Evolutionary conservation across 2,888 invertebrate species (phyloP).

Genomic region (Plagiodera versicolora): DNA sequence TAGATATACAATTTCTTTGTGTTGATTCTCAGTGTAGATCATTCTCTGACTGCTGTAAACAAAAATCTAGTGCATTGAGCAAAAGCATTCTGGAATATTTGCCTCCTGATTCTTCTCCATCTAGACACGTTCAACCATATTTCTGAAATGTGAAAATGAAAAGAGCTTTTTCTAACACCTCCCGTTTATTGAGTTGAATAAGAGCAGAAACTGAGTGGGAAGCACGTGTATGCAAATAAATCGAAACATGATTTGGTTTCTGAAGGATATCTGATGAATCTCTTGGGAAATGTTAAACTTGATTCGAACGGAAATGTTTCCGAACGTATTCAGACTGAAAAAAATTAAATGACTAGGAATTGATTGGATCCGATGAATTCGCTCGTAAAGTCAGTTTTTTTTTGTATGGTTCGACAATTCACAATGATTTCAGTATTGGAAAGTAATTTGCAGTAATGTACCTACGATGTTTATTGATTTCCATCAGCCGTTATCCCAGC

Average conservation of each 20-base stretch:
- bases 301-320: neutral
- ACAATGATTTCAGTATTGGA: too few relatives aligned
- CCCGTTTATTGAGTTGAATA: neutral
- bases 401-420: too few relatives aligned
- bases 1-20: too few relatives aligned
- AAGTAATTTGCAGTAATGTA: too few relatives aligned
- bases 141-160: neutral
- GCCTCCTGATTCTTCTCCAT: too few relatives aligned
- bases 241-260: neutral
- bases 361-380: neutral
- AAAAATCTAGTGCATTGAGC: too few relatives aligned
- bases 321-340: neutral
- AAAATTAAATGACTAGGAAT: neutral
- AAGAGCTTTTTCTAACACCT: neutral
- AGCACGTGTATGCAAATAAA: neutral
- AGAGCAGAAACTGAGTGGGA: neutral
- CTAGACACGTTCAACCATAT: neutral
- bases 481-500: too few relatives aligned
- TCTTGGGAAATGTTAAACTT: neutral
- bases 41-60: too few relatives aligned
- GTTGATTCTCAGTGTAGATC: too few relatives aligned
- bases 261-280: neutral
- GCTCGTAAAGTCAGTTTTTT: neutral
- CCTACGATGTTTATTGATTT: too few relatives aligned
- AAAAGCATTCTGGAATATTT: too few relatives aligned